Base-by-base conservation (phyloP, 2,113 vertebrate species). In the Mustela nigripes region DNA sequence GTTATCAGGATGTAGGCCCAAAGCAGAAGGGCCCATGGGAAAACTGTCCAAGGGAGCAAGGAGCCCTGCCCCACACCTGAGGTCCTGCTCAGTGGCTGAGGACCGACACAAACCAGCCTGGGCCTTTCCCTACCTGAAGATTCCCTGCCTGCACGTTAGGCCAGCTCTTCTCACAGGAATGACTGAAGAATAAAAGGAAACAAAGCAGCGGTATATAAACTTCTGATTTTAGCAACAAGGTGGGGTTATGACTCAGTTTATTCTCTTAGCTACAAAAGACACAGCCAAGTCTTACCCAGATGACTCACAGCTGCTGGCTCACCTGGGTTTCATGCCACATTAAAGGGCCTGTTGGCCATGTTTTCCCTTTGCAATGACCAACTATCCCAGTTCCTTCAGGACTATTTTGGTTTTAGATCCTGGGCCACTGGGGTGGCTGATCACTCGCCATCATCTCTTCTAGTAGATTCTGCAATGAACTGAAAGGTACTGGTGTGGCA, bases 61-160 rank as follows among this genome's bases (percentile, higher is more conserved):
- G 26, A 58, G 50, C 39, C 74, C 50, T 4, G 36, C 24, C n/a
- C n/a, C n/a, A 9, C 3, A 39, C 21, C 73, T 3, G 0, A 10
- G 1, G 24, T 42, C 19, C 58, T 33, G 28, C 56, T 39, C 42
- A 19, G 76, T 8, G 33, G 11, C 63, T 21, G 48, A 82, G 33
- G 24, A 60, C 22, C 1, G 2, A 5, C 3, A 3, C 9, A 9
- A 58, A 2, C 56, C 33, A 1, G 42, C 26, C 56, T 73, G 0
- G 0, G 42, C 16, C 67, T 42, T 21, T 45, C 87, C 87, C 28
- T 11, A 28, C 26, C 16, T 36, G 18, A 42, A 58, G 36, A 22
- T 11, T 16, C 39, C 36, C 1, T 21, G 12, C 24, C n/a, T 82
- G 31, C 3, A 2, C 18, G 42, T 22, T 65, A 24, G 86, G 80